Base-by-base conservation (phyloP, 2,113 vertebrate genomes). In the Thamnaconus septentrionalis region DNA sequence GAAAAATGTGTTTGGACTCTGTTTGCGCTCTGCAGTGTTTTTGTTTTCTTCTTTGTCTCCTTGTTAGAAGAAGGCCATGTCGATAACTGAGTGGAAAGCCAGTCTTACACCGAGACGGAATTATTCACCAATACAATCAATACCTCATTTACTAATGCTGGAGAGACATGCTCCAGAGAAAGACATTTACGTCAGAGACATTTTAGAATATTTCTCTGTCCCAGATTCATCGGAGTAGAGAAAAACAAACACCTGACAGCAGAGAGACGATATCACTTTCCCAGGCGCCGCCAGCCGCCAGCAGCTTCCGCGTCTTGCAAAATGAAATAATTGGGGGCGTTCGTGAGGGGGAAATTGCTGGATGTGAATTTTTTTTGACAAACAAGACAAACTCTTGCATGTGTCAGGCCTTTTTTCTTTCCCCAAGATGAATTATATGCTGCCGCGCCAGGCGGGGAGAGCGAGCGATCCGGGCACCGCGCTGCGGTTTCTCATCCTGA, bases 201-300 rank as follows among this genome's bases (percentile, higher is more conserved):
- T 70, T 59, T 12, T 44, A 42, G 12, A 12, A n/a, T 12, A n/a
- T 50, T 50, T 45, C 44, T 62, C 10, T 5, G 5, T 7, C 71
- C 61, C 64, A 64, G 71, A 60, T 66, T 45, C 61, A 51, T 41
- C 55, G 62, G 71, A 55, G 64, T 70, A 71, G 69, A 73, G 41
- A 56, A 65, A 64, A 71, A 61, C 69, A 53, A 73, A 68, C 69
- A 63, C 44, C 39, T 55, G 59, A 48, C 42, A 6, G 11, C 52
- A 59, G 40, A 65, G 50, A 64, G 53, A 39, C 66, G 55, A 57
- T 61, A 3, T 12, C 44, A 56, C 66, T 67, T 53, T 59, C 47
- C 75, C 79, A 76, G 66, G 78, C 67, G 56, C 41, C 73, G 62
- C 75, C 73, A 61, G 57, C 55, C 65, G 64, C 69, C 74, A 72